phyloP scores from a whole-genome alignment of 2,797 vertebrate species.

The Luscinia luscinia region DNA sequence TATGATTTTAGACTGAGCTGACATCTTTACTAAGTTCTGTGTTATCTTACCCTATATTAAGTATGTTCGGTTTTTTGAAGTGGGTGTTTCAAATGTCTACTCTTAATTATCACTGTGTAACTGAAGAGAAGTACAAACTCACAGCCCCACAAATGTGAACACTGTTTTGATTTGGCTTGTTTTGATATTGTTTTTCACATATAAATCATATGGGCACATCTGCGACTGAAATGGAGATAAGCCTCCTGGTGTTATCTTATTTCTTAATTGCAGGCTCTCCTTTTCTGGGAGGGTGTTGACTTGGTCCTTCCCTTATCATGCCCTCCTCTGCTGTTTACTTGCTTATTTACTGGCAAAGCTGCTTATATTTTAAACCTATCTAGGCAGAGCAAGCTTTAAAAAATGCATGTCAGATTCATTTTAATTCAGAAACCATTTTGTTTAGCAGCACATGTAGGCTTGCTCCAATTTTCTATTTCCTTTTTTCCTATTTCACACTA shows the following conservation, averaged over 20 bases:
- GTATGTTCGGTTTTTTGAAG: slow-evolving; percentile 69
- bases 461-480: neutral
- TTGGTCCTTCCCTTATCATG: slow-evolving; percentile 48
- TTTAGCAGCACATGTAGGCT: neutral
- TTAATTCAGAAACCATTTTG: slow-evolving; percentile 47
- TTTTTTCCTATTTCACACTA: neutral
- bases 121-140: slow-evolving; percentile 60
- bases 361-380: slow-evolving; percentile 40
- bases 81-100: slow-evolving; percentile 75
- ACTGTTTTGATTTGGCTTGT: slow-evolving; percentile 71
- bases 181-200: slow-evolving; percentile 70
- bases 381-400: slow-evolving; percentile 26
- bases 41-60: slow-evolving; percentile 74
- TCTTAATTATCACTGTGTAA: slow-evolving; percentile 76
- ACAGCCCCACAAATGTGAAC: slow-evolving; percentile 50
- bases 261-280: slow-evolving; percentile 68
- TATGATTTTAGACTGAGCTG: slow-evolving; percentile 74
- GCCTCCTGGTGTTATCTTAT: slow-evolving; percentile 61
- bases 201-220: slow-evolving; percentile 74
- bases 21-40: slow-evolving; percentile 71
- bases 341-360: slow-evolving; percentile 54
- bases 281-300: slow-evolving; percentile 37
- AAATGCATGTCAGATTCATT: slow-evolving; percentile 24
- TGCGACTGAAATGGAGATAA: slow-evolving; percentile 42
- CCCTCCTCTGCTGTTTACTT: slow-evolving; percentile 55